These are phyloP conservation scores for Microcebus jonahi DNA, from an alignment of 2,113 vertebrate genomes.

Conservation along the genomic window DNA sequence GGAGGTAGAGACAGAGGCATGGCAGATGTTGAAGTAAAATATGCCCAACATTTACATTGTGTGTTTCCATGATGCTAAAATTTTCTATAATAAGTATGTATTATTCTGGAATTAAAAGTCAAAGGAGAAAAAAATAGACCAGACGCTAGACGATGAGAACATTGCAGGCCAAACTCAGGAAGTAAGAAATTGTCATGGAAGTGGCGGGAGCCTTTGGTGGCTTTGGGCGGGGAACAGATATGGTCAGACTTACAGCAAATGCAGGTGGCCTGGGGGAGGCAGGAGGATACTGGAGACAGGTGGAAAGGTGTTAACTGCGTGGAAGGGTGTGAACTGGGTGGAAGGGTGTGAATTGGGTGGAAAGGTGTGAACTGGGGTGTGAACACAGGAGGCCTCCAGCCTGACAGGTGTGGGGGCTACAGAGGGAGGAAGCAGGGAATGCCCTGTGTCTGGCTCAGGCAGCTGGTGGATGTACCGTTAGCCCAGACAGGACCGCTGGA, in stretches of 20 bases:
- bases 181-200: not conserved
- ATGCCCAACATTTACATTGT: not conserved
- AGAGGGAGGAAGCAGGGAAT: not conserved
- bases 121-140: not conserved
- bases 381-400: not conserved
- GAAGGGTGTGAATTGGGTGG: not conserved
- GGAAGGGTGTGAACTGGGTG: not conserved
- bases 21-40: not conserved
- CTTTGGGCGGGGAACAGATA: not conserved
- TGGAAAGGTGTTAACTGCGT: too few species aligned
- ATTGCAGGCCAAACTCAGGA: not conserved
- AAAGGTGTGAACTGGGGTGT: too few species aligned
- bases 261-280: not conserved
- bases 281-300: not conserved
- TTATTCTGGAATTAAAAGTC: slow-evolving; percentile 40
- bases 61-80: not conserved
- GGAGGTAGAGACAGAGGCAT: not conserved
- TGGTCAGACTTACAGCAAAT: not conserved
- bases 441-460: not conserved
- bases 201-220: not conserved
- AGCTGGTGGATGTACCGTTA: not conserved
- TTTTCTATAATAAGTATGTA: not conserved
- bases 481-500: rapidly evolving
- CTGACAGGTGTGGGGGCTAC: not conserved
- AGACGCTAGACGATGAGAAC: not conserved